A percentile compares a stretch with the other conserved stretches of the same genome.
Conservation (phyloP, 1,140 invertebrate genomes). For the Drosophila paulistorum region DNA sequence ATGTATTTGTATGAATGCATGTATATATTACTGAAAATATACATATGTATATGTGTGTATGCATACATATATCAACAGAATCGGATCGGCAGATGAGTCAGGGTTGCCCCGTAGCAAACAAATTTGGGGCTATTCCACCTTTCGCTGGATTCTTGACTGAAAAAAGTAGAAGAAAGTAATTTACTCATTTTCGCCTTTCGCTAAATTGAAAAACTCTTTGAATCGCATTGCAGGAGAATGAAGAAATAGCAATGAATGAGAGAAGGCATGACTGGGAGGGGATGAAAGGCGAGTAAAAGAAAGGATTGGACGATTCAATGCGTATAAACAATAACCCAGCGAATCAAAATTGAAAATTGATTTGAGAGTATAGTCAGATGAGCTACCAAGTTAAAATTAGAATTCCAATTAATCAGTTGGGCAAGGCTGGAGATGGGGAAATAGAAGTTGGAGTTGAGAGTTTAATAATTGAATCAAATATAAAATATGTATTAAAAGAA, state of each 20-base stretch:
- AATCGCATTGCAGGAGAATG: conserved; percentile 31
- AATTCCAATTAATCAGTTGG: conserved; percentile 2
- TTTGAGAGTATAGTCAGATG: conserved; percentile 18
- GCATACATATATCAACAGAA: conserved; percentile 49
- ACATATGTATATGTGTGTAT: conserved; percentile 7
- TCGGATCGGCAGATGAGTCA: conserved; percentile 39
- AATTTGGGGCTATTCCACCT: conserved; percentile 10
- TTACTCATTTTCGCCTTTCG: conserved; percentile 60
- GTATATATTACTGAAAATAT: conserved; percentile 14
- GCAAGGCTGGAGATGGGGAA: conserved; percentile 10
- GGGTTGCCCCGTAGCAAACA: conserved; percentile 9
- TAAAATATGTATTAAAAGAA: too few species aligned
- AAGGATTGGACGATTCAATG: conserved; percentile 41
- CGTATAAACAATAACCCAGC: conserved; percentile 43
- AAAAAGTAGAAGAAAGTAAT: conserved; percentile 70
- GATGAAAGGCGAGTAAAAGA: background rate
- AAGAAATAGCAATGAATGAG: background rate
- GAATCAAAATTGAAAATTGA: conserved; percentile 18
- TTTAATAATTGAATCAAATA: too few species aligned
- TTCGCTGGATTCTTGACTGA: conserved; percentile 4
- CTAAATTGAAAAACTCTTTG: conserved; percentile 65
- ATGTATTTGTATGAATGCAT: conserved; percentile 4
- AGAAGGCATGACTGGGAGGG: too few species aligned
- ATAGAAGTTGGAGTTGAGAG: too few species aligned
- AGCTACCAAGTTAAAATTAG: conserved; percentile 26